Percentiles rank a stretch among this genome's conserved stretches.
Conservation (phyloP, 2,888 invertebrate species). For the Neria commutata region DNA sequence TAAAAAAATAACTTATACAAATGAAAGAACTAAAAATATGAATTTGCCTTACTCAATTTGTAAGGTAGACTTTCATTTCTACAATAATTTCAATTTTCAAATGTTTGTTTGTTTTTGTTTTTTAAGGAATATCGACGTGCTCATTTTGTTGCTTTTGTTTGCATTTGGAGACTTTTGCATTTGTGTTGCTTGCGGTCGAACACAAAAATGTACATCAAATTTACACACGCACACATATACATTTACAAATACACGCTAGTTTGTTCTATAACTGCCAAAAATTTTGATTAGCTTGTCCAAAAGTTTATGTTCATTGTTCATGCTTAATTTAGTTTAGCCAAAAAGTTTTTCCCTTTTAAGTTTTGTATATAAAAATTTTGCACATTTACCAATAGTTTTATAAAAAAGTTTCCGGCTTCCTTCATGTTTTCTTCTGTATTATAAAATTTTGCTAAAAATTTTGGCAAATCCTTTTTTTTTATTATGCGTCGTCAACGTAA, state of each 20-base stretch:
- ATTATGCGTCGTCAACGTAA: slow-evolving; percentile 20
- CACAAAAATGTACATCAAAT: slow-evolving; percentile 25
- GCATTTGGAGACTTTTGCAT: slow-evolving; percentile 17
- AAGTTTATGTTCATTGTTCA: slow-evolving; percentile 13
- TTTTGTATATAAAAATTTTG: slow-evolving; percentile 9
- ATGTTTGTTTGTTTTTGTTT: slow-evolving; percentile 32
- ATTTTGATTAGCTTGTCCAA: slow-evolving; percentile 16
- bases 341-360: not conserved
- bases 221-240: slow-evolving; percentile 33
- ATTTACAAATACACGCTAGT: slow-evolving; percentile 16
- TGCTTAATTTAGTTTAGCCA: slow-evolving; percentile 31
- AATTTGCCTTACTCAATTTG: too few species aligned
- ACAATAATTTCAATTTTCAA: slow-evolving; percentile 12
- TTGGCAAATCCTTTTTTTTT: slow-evolving; percentile 4
- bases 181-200: slow-evolving; percentile 13
- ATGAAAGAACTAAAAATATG: too few species aligned
- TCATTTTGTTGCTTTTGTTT: slow-evolving; percentile 36
- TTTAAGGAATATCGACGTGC: slow-evolving; percentile 53
- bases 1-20: too few species aligned
- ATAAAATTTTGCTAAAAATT: slow-evolving; percentile 16
- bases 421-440: not conserved
- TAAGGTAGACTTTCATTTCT: too few species aligned
- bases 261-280: slow-evolving; percentile 4
- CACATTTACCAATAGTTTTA: slow-evolving; percentile 11
- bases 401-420: not conserved